Conservation (phyloP, 1,140 invertebrate species). For the Thereuonema tuberculata region DNA sequence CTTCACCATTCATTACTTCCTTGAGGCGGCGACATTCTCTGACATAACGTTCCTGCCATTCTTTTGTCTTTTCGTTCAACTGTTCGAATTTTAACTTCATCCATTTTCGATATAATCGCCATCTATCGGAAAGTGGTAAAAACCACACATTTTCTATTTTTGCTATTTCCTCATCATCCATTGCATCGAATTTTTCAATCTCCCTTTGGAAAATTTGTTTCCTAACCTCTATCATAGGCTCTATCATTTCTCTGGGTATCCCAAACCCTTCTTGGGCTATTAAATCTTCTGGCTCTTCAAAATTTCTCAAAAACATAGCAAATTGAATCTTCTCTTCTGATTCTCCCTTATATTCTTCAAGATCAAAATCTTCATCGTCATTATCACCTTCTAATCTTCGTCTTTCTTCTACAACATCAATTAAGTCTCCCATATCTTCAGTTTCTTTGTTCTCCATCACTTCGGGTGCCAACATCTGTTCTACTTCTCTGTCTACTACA, state of each 20-base stretch:
- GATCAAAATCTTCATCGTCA: not conserved
- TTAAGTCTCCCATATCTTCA: not conserved
- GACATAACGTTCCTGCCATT: conserved; percentile 9
- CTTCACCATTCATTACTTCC: conserved; percentile 13
- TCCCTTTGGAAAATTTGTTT: too few species aligned
- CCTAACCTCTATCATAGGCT: not conserved
- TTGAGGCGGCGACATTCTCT: conserved; percentile 6
- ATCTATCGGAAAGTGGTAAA: not conserved
- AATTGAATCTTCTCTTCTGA: not conserved
- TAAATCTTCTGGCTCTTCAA: not conserved
- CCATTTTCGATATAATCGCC: conserved; percentile 8
- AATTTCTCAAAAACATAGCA: not conserved
- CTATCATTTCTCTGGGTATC: not conserved
- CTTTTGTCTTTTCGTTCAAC: not conserved
- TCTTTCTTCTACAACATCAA: not conserved
- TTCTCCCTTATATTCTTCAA: not conserved
- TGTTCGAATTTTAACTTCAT: not conserved
- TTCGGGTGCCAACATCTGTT: not conserved
- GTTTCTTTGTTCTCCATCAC: not conserved
- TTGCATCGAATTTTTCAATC: too few species aligned
- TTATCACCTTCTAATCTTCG: not conserved
- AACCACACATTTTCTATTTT: not conserved
- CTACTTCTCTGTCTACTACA: not conserved
- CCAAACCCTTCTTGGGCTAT: not conserved
- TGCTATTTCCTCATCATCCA: not conserved